Evolutionary conservation across 2,797 vertebrate genomes (phyloP).

Genomic region (Danionella dracula): DNA sequence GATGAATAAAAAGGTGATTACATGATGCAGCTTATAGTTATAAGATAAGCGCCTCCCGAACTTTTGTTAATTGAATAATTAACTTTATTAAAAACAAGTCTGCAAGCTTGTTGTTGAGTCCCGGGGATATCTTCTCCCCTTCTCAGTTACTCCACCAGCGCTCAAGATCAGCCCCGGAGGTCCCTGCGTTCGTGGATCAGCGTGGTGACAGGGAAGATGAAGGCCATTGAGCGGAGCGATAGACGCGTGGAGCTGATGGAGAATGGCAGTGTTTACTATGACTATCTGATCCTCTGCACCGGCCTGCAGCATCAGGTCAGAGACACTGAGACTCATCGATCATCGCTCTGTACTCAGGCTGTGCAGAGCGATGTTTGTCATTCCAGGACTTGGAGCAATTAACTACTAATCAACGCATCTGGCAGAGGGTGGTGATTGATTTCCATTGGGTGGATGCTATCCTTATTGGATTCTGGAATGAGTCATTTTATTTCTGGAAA

Average conservation of each 20-base stretch:
- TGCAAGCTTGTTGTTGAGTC: too few relatives aligned
- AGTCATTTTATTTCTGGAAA: too few relatives aligned
- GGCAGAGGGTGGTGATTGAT: too few relatives aligned
- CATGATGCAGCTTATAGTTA: not conserved
- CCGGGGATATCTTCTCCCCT: conserved; percentile 22
- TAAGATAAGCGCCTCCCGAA: too few relatives aligned
- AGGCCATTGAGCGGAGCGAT: conserved; percentile 76
- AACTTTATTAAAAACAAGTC: too few relatives aligned
- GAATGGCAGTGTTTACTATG: conserved; percentile 69
- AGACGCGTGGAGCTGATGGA: conserved; percentile 73
- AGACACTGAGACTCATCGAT: not conserved
- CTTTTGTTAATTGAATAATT: too few relatives aligned
- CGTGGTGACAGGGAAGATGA: conserved; percentile 83
- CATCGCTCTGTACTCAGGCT: not conserved
- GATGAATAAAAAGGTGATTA: too few relatives aligned
- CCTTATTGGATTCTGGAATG: too few relatives aligned
- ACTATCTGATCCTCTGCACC: conserved; percentile 84
- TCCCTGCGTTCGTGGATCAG: conserved; percentile 76
- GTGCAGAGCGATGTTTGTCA: not conserved
- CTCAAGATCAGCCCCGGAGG: conserved; percentile 74
- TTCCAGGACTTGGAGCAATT: not conserved
- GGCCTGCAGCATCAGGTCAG: conserved; percentile 89
- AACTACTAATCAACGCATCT: not conserved
- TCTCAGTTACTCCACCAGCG: conserved; percentile 81
- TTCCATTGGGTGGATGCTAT: not conserved